These are phyloP conservation scores for Morone saxatilis DNA, from an alignment of 2,113 vertebrate genomes.

Conservation along the genomic window DNA sequence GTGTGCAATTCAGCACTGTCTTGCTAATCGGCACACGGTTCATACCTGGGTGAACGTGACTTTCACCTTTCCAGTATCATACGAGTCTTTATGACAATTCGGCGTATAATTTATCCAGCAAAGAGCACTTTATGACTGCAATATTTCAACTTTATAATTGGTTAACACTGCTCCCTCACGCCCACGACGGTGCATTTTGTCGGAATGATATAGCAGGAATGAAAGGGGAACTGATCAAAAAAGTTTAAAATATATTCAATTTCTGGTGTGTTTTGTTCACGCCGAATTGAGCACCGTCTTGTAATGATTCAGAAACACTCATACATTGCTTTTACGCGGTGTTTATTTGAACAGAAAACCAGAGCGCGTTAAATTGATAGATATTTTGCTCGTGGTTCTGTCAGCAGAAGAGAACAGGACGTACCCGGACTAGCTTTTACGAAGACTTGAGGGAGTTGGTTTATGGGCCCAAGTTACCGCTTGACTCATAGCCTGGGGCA, in stretches of 20 bases:
- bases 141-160: conserved; percentile 24
- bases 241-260: neutral
- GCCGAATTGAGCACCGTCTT: conserved; percentile 41
- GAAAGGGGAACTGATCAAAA: neutral
- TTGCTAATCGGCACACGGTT: neutral
- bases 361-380: neutral
- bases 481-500: neutral
- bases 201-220: neutral
- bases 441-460: conserved; percentile 47
- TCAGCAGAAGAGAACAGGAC: neutral
- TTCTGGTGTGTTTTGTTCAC: neutral
- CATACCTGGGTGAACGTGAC: neutral
- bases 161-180: neutral
- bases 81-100: neutral
- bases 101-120: neutral
- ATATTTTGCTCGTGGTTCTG: conserved; percentile 35
- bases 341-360: neutral
- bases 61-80: neutral
- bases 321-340: accelerated
- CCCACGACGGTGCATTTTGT: neutral
- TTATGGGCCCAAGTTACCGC: conserved; percentile 27
- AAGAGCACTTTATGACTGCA: neutral
- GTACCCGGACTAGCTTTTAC: conserved; percentile 28
- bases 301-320: accelerated
- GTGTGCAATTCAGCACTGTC: conserved; percentile 7